A percentile compares a stretch with the other conserved stretches of the same genome.
phyloP scores from a whole-genome alignment of 2,797 vertebrate genomes.

The Paedocypris micromegethes region DNA sequence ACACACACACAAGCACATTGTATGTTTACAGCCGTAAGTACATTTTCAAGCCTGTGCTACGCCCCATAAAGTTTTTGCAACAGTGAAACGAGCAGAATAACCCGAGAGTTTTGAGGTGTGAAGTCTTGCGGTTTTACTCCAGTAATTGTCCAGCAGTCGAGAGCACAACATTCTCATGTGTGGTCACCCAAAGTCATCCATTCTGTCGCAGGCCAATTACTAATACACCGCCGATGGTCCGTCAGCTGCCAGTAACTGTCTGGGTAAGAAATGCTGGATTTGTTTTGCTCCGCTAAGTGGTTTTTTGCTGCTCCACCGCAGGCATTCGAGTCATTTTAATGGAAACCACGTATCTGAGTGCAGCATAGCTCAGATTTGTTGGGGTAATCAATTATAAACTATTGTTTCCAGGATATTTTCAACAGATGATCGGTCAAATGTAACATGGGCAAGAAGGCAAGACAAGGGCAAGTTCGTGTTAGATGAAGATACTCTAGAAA shows the following conservation, averaged over 20 bases:
- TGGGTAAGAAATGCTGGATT: slow-evolving; percentile 68
- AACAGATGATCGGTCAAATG: background rate
- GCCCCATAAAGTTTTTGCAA: background rate
- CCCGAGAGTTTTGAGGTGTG: slow-evolving; percentile 15
- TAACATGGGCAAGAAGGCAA: background rate
- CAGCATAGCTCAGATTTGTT: slow-evolving; percentile 45
- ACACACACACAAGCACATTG: background rate
- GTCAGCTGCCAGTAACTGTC: slow-evolving; percentile 68
- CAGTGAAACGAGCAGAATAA: slow-evolving; percentile 1
- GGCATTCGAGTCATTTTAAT: slow-evolving; percentile 72
- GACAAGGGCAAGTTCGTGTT: no score
- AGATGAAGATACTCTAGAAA: no score
- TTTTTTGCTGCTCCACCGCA: slow-evolving; percentile 69
- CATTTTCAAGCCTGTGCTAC: background rate
- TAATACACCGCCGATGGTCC: slow-evolving; percentile 72
- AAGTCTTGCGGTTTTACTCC: slow-evolving; percentile 8
- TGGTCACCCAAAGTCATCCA: slow-evolving; percentile 62
- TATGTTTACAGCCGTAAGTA: background rate
- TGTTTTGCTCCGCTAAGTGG: slow-evolving; percentile 65
- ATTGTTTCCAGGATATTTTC: background rate
- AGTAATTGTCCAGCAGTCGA: slow-evolving; percentile 25
- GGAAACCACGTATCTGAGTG: slow-evolving; percentile 65
- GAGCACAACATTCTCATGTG: slow-evolving; percentile 36
- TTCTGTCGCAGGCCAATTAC: slow-evolving; percentile 71
- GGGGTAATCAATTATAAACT: slow-evolving; percentile 23